phyloP scores from a whole-genome alignment of 30 jellyfish, hydroid and myxozoan genomes.

The Sanderia malayensis region DNA sequence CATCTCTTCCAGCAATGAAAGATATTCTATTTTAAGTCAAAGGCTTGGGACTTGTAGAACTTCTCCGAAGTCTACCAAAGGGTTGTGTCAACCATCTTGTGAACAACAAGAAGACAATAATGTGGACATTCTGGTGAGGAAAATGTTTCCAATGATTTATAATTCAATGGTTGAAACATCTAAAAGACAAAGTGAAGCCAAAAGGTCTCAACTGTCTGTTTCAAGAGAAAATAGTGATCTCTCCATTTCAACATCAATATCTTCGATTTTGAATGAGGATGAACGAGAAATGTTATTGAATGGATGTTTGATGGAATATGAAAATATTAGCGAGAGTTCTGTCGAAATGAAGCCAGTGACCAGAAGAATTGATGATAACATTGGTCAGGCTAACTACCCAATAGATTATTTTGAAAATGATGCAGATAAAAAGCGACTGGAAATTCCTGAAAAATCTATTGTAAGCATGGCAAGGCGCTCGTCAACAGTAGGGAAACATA shows the following conservation, averaged over 20 bases:
- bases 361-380: background rate
- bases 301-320: background rate
- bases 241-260: background rate
- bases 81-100: background rate
- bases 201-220: background rate
- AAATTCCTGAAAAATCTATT: background rate
- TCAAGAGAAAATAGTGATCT: background rate
- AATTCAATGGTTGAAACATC: background rate
- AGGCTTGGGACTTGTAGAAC: background rate
- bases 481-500: slow-evolving; percentile 21
- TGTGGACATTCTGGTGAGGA: background rate
- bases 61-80: background rate
- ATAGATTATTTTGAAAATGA: background rate
- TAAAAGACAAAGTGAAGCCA: background rate
- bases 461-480: slow-evolving; percentile 30
- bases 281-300: background rate
- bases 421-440: background rate
- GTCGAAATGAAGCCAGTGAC: background rate
- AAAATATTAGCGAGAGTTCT: background rate
- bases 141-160: background rate
- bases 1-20: background rate
- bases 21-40: background rate
- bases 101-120: background rate
- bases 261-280: background rate
- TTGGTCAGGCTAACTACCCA: background rate